These are phyloP conservation scores for Zeugodacus cucurbitae DNA, from an alignment of 1,140 invertebrate species.

Conservation along the genomic window DNA sequence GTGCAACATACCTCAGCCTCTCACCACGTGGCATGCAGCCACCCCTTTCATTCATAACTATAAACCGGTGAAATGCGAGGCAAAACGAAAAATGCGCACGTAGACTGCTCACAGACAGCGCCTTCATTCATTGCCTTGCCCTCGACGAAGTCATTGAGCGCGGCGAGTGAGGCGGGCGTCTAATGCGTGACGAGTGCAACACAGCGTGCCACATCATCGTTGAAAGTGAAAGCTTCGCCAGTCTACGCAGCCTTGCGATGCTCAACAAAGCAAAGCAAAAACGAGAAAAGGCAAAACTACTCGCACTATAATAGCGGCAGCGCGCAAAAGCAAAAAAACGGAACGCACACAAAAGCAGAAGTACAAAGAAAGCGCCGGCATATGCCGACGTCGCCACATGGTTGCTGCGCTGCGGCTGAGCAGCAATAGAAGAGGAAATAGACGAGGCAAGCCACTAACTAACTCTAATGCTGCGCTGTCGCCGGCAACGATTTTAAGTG, in stretches of 20 bases:
- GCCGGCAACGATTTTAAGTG: not conserved
- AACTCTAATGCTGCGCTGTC: not conserved
- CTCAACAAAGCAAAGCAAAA: not conserved
- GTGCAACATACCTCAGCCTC: not conserved
- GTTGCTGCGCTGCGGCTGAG: not conserved
- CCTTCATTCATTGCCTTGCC: not conserved
- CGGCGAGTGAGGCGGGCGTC: not conserved
- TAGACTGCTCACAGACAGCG: not conserved
- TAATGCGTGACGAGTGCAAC: constrained; percentile 11
- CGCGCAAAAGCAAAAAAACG: not conserved
- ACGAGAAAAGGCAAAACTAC: not conserved
- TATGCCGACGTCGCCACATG: not conserved
- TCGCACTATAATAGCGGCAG: not conserved
- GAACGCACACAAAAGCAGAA: not conserved
- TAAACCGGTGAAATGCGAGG: not conserved
- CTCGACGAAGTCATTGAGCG: not conserved
- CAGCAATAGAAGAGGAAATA: not conserved
- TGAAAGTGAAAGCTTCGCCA: not conserved
- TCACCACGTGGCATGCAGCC: not conserved
- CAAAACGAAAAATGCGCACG: not conserved
- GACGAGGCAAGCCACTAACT: not conserved
- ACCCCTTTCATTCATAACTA: constrained; percentile 1
- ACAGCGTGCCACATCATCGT: not conserved
- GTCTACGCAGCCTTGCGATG: not conserved
- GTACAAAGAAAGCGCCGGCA: not conserved